Conservation (phyloP, 2,888 invertebrate species). For the Drosophila siamana region DNA sequence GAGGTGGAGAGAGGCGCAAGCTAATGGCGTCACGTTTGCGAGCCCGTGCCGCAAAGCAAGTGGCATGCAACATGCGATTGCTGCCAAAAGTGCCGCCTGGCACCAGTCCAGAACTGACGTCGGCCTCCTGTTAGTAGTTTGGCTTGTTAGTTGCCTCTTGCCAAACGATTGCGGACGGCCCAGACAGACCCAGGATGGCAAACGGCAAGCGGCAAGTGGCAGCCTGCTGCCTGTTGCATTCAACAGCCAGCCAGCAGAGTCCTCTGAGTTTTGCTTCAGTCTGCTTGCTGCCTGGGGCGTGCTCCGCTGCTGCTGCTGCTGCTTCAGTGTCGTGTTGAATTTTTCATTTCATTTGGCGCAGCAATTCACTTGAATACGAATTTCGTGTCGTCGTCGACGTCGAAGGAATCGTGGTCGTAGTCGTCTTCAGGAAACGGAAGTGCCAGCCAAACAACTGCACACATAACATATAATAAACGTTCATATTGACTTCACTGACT, state of each 20-base stretch:
- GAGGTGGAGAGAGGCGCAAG: constrained; percentile 53
- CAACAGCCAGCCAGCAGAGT: constrained; percentile 30
- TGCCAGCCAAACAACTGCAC: constrained; percentile 77
- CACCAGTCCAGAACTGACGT: constrained; percentile 71
- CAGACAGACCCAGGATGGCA: constrained; percentile 1
- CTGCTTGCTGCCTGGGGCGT: constrained; percentile 37
- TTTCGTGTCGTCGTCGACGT: constrained; percentile 68
- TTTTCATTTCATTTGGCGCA: constrained; percentile 84
- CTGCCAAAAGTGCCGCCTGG: constrained; percentile 83
- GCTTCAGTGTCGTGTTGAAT: constrained; percentile 76
- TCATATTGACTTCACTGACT: constrained; percentile 66
- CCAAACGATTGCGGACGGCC: constrained; percentile 10
- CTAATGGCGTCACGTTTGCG: constrained; percentile 84
- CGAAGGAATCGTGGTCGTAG: constrained; percentile 6
- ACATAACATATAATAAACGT: constrained; percentile 74
- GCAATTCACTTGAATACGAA: constrained; percentile 83
- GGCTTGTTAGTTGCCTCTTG: constrained; percentile 72
- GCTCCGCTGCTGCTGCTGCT: constrained; percentile 42
- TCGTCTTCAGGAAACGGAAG: constrained; percentile 76
- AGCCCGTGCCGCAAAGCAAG: constrained; percentile 68
- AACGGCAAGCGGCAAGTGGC: constrained; percentile 22
- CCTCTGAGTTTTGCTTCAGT: neutral
- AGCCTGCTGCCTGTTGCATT: constrained; percentile 73
- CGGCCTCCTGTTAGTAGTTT: constrained; percentile 70
- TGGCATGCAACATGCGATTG: constrained; percentile 85